Evolutionary conservation across 1,140 invertebrate species (phyloP).

Genomic region (Druon quercuslanigerum): DNA sequence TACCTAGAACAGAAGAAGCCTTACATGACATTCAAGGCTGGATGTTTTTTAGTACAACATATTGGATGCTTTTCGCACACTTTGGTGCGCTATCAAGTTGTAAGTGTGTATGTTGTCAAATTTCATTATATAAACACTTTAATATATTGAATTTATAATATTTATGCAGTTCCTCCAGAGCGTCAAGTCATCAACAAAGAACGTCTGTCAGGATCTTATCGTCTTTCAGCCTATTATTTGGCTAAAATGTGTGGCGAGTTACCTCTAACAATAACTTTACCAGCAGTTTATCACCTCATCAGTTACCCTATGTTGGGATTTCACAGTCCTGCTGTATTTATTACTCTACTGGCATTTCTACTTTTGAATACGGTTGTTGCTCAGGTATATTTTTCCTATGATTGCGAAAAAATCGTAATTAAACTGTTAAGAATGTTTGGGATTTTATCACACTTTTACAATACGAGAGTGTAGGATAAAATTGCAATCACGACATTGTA

Average conservation of each 20-base stretch:
- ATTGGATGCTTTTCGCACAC: conserved; percentile 91
- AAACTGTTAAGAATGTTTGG: background rate
- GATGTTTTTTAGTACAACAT: conserved; percentile 92
- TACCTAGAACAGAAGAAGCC: conserved; percentile 84
- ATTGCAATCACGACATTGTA: too few relatives aligned
- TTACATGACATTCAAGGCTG: conserved; percentile 89
- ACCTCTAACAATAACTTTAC: conserved; percentile 85
- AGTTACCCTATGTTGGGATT: conserved; percentile 87
- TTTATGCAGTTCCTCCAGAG: conserved; percentile 84
- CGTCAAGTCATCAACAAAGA: conserved; percentile 91
- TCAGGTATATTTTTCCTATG: conserved; percentile 74
- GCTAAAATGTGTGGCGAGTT: conserved; percentile 91
- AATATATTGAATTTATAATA: background rate
- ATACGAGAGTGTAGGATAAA: too few relatives aligned
- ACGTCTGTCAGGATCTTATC: conserved; percentile 86
- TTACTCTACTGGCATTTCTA: conserved; percentile 83
- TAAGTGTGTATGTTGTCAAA: conserved; percentile 68
- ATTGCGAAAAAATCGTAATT: background rate
- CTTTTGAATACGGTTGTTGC: conserved; percentile 87
- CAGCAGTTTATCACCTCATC: conserved; percentile 87
- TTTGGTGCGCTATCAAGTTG: conserved; percentile 88
- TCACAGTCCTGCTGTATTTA: conserved; percentile 80
- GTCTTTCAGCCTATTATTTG: conserved; percentile 89
- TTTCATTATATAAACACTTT: too few relatives aligned
- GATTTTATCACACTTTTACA: too few relatives aligned